Conservation (phyloP, 1,140 invertebrate genomes). For the Mamestra configurata region DNA sequence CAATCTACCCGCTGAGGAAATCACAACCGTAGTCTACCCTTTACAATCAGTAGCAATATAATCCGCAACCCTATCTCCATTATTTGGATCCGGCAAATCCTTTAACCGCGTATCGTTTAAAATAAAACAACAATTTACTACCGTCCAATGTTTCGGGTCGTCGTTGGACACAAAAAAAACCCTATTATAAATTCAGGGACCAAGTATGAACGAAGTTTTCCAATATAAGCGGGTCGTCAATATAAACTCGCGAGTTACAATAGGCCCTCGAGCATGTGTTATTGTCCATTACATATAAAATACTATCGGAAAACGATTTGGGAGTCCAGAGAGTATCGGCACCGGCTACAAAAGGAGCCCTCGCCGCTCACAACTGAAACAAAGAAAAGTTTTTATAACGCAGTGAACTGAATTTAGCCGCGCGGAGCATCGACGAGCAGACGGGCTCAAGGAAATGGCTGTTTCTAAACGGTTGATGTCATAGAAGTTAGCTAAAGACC, state of each 20-base stretch:
- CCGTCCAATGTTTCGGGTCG: background rate
- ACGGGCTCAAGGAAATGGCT: background rate
- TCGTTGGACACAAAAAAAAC: background rate
- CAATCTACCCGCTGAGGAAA: background rate
- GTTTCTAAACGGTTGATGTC: background rate
- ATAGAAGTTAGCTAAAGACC: background rate
- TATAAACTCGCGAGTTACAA: conserved; percentile 39
- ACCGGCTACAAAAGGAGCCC: conserved; percentile 46
- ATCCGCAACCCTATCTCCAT: conserved; percentile 12
- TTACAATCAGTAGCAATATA: conserved; percentile 10
- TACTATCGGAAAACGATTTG: conserved; percentile 84
- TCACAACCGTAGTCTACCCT: background rate
- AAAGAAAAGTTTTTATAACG: conserved; percentile 81
- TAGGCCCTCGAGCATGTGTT: conserved; percentile 68
- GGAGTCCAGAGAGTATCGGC: conserved; percentile 68
- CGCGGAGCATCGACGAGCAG: background rate
- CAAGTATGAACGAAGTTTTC: conserved; percentile 30
- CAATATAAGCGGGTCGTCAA: conserved; percentile 63
- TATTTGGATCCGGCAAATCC: background rate
- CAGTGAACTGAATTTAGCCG: background rate
- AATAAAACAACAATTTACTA: conserved; percentile 11
- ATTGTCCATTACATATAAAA: conserved; percentile 80
- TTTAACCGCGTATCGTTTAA: conserved; percentile 26
- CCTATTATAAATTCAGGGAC: conserved; percentile 25
- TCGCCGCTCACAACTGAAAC: conserved; percentile 66